phyloP scores from a whole-genome alignment of 2,888 invertebrate species.

The Mermis nigrescens region DNA sequence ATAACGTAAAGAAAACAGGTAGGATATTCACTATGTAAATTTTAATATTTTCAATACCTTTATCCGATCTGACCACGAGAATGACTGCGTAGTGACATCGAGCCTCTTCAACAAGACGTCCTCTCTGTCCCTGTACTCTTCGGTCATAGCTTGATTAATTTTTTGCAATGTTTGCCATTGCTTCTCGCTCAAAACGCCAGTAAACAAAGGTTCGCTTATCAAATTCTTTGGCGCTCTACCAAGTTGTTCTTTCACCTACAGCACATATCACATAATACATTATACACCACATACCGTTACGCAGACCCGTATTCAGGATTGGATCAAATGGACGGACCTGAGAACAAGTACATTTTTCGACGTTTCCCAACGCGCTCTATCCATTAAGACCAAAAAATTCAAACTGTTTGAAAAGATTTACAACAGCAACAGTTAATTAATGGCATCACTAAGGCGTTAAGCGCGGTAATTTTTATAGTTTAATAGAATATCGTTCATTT shows the following conservation, averaged over 20 bases:
- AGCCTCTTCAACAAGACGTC: slow-evolving; percentile 69
- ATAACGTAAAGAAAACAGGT: too few species aligned
- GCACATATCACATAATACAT: not conserved
- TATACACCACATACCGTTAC: too few species aligned
- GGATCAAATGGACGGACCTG: slow-evolving; percentile 10
- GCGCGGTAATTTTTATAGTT: too few species aligned
- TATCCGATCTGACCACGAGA: slow-evolving; percentile 43
- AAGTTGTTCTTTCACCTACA: slow-evolving; percentile 28
- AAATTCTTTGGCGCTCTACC: slow-evolving; percentile 39
- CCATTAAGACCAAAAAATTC: too few species aligned
- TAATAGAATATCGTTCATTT: too few species aligned
- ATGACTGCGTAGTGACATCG: slow-evolving; percentile 85
- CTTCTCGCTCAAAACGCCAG: slow-evolving; percentile 43
- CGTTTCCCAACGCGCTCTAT: too few species aligned
- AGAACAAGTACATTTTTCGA: too few species aligned
- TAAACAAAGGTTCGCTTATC: slow-evolving; percentile 56
- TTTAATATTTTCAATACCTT: slow-evolving; percentile 43
- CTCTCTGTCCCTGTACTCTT: slow-evolving; percentile 61
- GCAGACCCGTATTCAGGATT: too few species aligned
- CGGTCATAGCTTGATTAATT: slow-evolving; percentile 50
- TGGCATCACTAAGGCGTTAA: too few species aligned
- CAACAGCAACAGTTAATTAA: too few species aligned
- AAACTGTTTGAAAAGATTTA: too few species aligned
- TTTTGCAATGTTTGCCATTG: slow-evolving; percentile 61
- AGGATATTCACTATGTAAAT: too few species aligned